Base-by-base conservation (phyloP, 2,113 vertebrate genomes). In the Plecotus auritus region DNA sequence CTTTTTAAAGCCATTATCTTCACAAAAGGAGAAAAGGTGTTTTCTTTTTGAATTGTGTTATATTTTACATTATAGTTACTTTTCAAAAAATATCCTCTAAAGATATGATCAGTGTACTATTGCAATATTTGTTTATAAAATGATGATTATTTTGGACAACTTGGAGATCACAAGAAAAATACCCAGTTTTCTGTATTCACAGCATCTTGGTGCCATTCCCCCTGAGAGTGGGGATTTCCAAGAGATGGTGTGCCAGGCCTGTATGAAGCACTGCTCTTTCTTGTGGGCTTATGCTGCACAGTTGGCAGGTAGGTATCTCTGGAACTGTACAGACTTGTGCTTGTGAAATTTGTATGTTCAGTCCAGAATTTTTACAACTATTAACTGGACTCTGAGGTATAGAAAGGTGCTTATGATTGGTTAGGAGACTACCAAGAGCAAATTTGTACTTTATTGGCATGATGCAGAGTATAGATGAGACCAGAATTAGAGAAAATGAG, bases 241-340 rank as follows among this genome's bases (percentile, higher is more conserved):
- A 35, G 99, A 99, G 97, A 99, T 99, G 99, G 98, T 99, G 0
- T 99, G 99, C 94, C 99, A 98, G 92, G 96, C 98, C 91, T 99
- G 99, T 91, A 99, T 99, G 99, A 98, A 98, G 42, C 99, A 59
- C 87, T 99, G 99, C 80, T 98, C 98, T 37, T 99, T 99, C 97
- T 94, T 99, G 0, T 99, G 99, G 99, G 99, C 98, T 5, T 99
- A 99, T 2, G 98, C 99, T 1, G 94, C 98, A 0, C 98, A 99
- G 0, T 95, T 99, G 80, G 99, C 99, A 98, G 99, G 99, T 99
- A 96, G n/a, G 94, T 64, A 8, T 81, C 67, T 93, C 51, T 80
- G 92, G 42, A n/a, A 32, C 7, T 37, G 40, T 90, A 17, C 56
- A 37, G 7, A 37, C 54, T 20, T 20, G 74, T 80, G 47, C 47